Evolutionary conservation across 2,888 invertebrate genomes (phyloP), one percentile per base, ranked within the genome.

Genomic region (Plebejus argus): DNA sequence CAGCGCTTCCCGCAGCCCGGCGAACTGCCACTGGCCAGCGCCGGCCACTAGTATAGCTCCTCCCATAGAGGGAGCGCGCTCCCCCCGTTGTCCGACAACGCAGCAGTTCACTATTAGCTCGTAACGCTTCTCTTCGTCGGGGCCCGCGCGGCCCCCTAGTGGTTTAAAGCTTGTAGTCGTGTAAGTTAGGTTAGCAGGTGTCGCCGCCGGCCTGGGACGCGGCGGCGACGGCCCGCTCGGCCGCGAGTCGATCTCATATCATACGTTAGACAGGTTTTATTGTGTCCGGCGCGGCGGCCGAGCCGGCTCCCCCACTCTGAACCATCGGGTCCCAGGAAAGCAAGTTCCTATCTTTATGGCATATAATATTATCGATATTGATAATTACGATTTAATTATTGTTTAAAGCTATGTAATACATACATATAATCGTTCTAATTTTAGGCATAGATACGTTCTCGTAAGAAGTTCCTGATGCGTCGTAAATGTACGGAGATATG

Each of bases 271-370:
- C 93, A 93, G 89, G 92, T 93, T 91, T 93, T 93, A 93, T 91
- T 91, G 92, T 92, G 89, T 92, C 92, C 91, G 93, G 92, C 91
- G 92, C 84, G 84, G 92, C 92, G 91, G 92, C 90, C 90, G 88
- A 85, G 88, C 88, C 88, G 91, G 89, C 92, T 91, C 88, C 83
- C 86, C 12, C 12, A 89, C 89, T 86, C 86, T 87, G 85, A 89
- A 91, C 86, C 94, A 94, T 93, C 94, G 89, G 91, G 93, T 92
- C 94, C 94, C 94, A 94, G 94, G 91, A 93, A 94, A 94, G 93
- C 94, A 94, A 94, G 94, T 94, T 94, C 94, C 94, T 94, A 94
- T 94, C 94, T 94, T 94, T 94, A 94, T 94, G 94, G 94, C 94
- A 94, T 94, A 94, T 94, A 94, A 94, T 94, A 94, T 94, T 94